A percentile compares a stretch with the other conserved stretches of the same genome.
These are phyloP conservation scores for Thamnophis elegans DNA, from an alignment of 2,797 vertebrate species.

Conservation along the genomic window DNA sequence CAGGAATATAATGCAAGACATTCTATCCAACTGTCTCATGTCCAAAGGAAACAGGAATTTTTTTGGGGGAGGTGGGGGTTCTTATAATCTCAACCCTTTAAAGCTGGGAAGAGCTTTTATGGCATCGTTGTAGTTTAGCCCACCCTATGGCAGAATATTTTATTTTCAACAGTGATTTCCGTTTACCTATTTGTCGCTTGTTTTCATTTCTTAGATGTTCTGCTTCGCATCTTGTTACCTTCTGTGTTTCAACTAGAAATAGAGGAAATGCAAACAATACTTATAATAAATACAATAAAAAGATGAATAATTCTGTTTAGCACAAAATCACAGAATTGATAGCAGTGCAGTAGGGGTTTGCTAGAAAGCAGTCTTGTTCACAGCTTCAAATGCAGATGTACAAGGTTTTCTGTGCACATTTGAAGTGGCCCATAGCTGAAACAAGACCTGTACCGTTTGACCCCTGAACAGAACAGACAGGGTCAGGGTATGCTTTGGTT, in stretches of 20 bases:
- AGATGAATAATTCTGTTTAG: not conserved
- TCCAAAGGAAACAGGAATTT: not conserved
- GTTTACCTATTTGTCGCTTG: conserved; percentile 83
- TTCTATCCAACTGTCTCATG: not conserved
- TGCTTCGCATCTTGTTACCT: conserved; percentile 78
- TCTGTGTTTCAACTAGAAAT: conserved; percentile 82
- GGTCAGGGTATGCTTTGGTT: not conserved
- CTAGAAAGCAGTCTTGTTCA: not conserved
- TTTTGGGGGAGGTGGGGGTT: not conserved
- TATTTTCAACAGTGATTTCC: conserved; percentile 42
- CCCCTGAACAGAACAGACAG: not conserved
- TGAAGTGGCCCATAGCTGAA: not conserved
- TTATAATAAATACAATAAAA: not conserved
- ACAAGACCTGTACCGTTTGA: not conserved
- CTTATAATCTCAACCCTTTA: not conserved
- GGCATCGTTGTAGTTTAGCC: not conserved
- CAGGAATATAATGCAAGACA: not conserved
- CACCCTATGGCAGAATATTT: not conserved
- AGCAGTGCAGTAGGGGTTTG: not conserved
- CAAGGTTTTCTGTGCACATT: not conserved
- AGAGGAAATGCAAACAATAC: conserved; percentile 60
- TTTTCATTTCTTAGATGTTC: conserved; percentile 85
- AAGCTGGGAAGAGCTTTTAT: not conserved
- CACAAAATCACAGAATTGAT: not conserved
- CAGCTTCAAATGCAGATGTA: not conserved